phyloP scores from a whole-genome alignment of 1,140 invertebrate genomes.

The Trinorchestia longiramus region DNA sequence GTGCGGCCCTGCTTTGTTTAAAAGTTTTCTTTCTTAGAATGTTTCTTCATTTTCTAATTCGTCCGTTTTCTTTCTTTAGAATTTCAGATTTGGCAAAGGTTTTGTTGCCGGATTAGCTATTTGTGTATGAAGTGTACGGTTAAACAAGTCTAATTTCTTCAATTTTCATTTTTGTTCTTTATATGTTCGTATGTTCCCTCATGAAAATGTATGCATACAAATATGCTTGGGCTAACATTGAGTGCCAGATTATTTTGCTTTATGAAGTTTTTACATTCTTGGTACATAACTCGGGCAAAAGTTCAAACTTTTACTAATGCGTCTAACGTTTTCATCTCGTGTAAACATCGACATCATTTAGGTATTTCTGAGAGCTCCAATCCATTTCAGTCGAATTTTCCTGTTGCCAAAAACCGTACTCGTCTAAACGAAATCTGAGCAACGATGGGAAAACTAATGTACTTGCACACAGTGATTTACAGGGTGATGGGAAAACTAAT shows the following conservation, averaged over 20 bases:
- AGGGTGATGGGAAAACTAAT: constrained; percentile 59
- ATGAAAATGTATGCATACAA: neutral
- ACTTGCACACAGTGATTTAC: constrained; percentile 69
- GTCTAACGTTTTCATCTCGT: no score
- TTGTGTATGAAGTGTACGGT: no score
- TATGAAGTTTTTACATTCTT: neutral
- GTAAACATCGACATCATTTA: no score
- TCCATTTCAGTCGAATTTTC: neutral
- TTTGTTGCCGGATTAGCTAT: no score
- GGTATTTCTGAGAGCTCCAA: neutral
- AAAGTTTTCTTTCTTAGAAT: neutral
- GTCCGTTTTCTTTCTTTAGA: no score
- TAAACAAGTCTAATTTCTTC: no score
- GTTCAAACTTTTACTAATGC: no score
- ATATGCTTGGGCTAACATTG: neutral
- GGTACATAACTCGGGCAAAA: no score
- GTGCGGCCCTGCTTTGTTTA: neutral
- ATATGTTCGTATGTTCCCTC: no score
- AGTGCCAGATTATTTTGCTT: neutral
- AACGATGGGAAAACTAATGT: neutral
- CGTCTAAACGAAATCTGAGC: neutral
- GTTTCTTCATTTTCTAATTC: no score
- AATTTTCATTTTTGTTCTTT: no score
- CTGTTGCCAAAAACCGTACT: neutral
- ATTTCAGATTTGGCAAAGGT: no score